Evolutionary conservation across 2,797 vertebrate species (phyloP), one percentile per base, ranked within the genome.

Genomic region (Sebastolobus alascanus): DNA sequence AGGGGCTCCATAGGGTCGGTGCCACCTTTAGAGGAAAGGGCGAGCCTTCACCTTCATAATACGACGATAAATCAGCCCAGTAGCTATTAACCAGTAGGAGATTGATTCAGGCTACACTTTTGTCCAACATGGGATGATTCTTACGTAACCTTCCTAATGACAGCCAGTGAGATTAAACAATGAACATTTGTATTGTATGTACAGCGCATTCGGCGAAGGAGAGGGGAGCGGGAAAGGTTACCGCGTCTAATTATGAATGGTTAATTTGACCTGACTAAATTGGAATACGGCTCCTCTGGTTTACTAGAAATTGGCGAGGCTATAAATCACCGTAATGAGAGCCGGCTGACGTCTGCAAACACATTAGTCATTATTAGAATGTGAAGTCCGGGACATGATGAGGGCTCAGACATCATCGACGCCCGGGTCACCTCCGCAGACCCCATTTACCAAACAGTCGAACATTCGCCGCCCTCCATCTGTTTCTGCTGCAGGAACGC

Each of bases 321-420:
- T 37, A 90, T 92, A 90, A 93, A 94, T 94, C 93, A 91, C 63
- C 13, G 59, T 89, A 92, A 93, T 89, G 85, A 92, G 89, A 83
- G 76, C 78, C 10, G 70, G 68, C 80, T 61, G 78, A 86, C 73
- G 83, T 88, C 54, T 55, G 85, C 82, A 87, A 87, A 91, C 89
- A 83, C 84, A 92, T 94, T 90, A 92, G 89, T 93, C 92, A 84
- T 87, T 82, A 90, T 94, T 90, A 90, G 76, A 81, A 85, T 54
- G 74, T 68, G 73, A 83, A 85, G 82, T 88, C 83, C 81, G 2
- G 73, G 88, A 90, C 84, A 89, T 37, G 84, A 78, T 58, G 82
- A 85, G 83, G 81, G 72, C 84, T 75, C 35, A 64, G 85, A 77
- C 81, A 27, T 43, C 79, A 20, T 73, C 31, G 40, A 75, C 6